Evolutionary conservation across 2,113 vertebrate species (phyloP).

Genomic region (Capreolus pygargus): DNA sequence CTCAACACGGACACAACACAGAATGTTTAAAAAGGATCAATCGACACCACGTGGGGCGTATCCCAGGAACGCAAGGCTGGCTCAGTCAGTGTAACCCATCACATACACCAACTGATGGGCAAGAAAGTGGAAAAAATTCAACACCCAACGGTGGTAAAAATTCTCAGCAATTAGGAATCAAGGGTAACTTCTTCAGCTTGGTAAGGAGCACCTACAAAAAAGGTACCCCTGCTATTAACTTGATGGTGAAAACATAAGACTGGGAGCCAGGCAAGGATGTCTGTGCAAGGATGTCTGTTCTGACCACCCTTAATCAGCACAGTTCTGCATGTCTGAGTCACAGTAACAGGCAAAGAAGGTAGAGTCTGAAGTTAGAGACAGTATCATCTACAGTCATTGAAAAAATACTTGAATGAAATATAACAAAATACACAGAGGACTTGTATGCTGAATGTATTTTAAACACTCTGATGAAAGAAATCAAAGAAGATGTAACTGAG

Average conservation of each 20-base stretch:
- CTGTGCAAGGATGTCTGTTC: not conserved
- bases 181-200: not conserved
- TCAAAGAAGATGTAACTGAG: not conserved
- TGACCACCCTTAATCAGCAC: not conserved
- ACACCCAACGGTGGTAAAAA: not conserved
- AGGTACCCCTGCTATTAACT: too few species aligned
- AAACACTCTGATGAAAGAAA: not conserved
- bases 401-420: not conserved
- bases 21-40: not conserved
- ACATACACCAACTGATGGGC: too few species aligned
- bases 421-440: not conserved
- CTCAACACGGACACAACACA: rapidly evolving
- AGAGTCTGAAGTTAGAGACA: not conserved
- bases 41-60: too few species aligned
- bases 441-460: not conserved
- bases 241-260: too few species aligned
- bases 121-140: not conserved
- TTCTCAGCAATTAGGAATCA: not conserved
- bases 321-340: not conserved
- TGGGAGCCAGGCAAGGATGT: not conserved
- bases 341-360: not conserved
- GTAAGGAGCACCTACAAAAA: not conserved
- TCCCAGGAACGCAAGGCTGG: not conserved
- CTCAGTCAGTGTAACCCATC: not conserved
- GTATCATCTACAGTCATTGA: not conserved